Percentiles rank a stretch among this genome's conserved stretches.
Evolutionary conservation across 2,113 vertebrate species (phyloP).

Genomic region (Butorides virescens): DNA sequence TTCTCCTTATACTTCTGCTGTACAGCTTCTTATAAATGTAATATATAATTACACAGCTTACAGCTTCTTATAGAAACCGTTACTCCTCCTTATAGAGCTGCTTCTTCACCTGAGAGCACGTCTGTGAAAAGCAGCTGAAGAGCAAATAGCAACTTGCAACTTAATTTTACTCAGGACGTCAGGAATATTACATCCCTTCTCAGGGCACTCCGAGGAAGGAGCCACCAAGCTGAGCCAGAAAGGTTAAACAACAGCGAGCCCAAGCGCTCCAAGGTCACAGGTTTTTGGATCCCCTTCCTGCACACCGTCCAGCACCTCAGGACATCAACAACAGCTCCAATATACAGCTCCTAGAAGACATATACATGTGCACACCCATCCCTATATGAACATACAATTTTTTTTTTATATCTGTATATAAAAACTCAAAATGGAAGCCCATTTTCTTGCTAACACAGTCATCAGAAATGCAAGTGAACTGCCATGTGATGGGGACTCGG

Average conservation of each 20-base stretch:
- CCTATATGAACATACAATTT: background rate
- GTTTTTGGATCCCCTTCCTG: background rate
- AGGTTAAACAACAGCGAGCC: background rate
- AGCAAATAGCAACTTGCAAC: background rate
- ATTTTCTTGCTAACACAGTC: background rate
- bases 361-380: background rate
- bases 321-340: background rate
- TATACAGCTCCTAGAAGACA: background rate
- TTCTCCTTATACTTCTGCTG: background rate
- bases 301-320: background rate
- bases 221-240: background rate
- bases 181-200: background rate
- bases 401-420: background rate
- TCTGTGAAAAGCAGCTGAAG: background rate
- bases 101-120: background rate
- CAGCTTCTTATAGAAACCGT: accelerated
- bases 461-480: background rate
- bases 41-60: background rate
- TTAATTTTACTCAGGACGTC: background rate
- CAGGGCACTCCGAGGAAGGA: background rate
- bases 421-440: background rate
- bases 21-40: background rate
- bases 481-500: accelerated
- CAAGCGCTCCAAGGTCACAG: accelerated
- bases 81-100: background rate